Conservation (phyloP, 2,797 vertebrate species). For the Silurus lanzhouensis region DNA sequence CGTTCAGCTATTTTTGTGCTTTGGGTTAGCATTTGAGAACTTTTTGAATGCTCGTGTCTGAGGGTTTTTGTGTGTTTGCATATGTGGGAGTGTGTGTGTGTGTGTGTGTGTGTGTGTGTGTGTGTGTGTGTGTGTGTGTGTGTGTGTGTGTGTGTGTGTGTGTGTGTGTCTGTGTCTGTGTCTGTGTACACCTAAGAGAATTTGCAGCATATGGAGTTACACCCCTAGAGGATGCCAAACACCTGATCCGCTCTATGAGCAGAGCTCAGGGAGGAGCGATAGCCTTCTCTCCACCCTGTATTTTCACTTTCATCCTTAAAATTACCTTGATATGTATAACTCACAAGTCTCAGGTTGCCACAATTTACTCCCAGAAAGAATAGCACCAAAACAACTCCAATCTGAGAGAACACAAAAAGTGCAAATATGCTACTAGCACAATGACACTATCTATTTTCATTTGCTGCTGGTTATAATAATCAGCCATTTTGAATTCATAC, state of each 20-base stretch:
- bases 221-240: slow-evolving; percentile 51
- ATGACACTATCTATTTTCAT: slow-evolving; percentile 45
- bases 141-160: slow-evolving; percentile 29
- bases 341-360: slow-evolving; percentile 33
- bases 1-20: slow-evolving; percentile 15
- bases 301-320: slow-evolving; percentile 47
- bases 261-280: slow-evolving; percentile 56
- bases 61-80: slow-evolving; percentile 37
- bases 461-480: slow-evolving; percentile 43
- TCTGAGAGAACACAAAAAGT: slow-evolving; percentile 22
- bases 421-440: slow-evolving; percentile 36
- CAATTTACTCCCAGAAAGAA: slow-evolving; percentile 33
- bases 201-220: slow-evolving; percentile 53
- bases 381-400: slow-evolving; percentile 49
- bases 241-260: slow-evolving; percentile 66
- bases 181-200: slow-evolving; percentile 37
- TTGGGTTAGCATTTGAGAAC: slow-evolving; percentile 28
- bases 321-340: slow-evolving; percentile 41
- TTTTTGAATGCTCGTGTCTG: slow-evolving; percentile 40
- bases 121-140: slow-evolving; percentile 22
- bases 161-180: too few species aligned
- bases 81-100: slow-evolving; percentile 26
- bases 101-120: slow-evolving; percentile 32
- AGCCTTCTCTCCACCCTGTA: slow-evolving; percentile 35
- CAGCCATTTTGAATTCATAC: slow-evolving; percentile 53